Conservation (phyloP, 2,113 vertebrate genomes). For the Tragelaphus imberbis region DNA sequence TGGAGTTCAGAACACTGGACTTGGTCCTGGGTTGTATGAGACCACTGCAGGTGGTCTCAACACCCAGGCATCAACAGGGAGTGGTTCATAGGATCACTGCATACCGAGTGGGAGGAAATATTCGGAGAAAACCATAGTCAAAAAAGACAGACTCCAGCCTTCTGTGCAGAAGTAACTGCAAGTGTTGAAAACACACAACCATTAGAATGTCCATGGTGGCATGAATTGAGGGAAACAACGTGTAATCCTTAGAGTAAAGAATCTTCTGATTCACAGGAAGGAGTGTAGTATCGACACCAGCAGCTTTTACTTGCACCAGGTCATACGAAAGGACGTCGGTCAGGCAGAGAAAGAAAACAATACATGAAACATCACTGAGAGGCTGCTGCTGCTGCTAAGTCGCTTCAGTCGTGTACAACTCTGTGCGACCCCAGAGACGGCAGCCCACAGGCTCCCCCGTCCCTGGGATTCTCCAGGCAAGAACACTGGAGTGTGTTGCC, state of each 20-base stretch:
- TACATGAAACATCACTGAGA: background rate
- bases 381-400: too few relatives aligned
- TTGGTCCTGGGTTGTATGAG: background rate
- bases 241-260: background rate
- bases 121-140: background rate
- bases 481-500: too few relatives aligned
- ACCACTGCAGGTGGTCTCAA: background rate
- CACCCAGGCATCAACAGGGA: background rate
- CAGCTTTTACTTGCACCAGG: background rate
- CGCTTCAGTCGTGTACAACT: too few relatives aligned
- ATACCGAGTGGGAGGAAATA: background rate
- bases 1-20: background rate
- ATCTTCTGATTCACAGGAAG: background rate
- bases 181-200: background rate
- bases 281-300: background rate
- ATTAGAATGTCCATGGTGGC: background rate
- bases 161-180: background rate
- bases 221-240: background rate
- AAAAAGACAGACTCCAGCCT: background rate
- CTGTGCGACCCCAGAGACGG: too few relatives aligned
- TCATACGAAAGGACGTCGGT: accelerated
- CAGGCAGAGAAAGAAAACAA: background rate
- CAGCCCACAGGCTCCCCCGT: too few relatives aligned
- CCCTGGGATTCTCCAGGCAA: too few relatives aligned
- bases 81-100: background rate